Evolutionary conservation across 2,888 invertebrate genomes (phyloP).

Genomic region (Merodon equestris): DNA sequence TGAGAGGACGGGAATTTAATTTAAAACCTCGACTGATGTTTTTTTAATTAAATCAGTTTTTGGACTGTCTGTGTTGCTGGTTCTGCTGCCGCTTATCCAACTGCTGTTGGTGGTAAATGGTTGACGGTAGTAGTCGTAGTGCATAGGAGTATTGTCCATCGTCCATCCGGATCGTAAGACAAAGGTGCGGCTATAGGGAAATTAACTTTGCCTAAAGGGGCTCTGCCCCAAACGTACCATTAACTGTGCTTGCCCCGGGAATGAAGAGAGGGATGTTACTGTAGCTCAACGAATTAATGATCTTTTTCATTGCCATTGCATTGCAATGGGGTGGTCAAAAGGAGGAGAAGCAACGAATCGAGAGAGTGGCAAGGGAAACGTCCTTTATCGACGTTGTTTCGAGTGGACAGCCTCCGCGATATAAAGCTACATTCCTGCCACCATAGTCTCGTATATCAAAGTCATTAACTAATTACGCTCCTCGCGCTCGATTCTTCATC

Average conservation of each 20-base stretch:
- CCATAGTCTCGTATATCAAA: conserved; percentile 69
- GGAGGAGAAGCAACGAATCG: background rate
- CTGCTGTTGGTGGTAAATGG: background rate
- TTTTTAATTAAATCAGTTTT: conserved; percentile 68
- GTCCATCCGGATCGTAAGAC: conserved; percentile 47
- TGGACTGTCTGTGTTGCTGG: conserved; percentile 30
- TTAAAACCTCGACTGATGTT: conserved; percentile 62
- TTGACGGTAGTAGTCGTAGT: conserved; percentile 30
- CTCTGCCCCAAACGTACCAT: conserved; percentile 47
- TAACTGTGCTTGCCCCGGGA: conserved; percentile 45
- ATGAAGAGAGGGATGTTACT: conserved; percentile 47
- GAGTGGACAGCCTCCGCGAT: conserved; percentile 60
- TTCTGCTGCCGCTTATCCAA: background rate
- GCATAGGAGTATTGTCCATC: conserved; percentile 61
- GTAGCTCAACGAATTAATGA: conserved; percentile 60
- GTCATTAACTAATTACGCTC: conserved; percentile 70
- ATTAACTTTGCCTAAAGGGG: conserved; percentile 52
- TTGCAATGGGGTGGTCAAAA: background rate
- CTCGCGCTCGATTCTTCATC: conserved; percentile 27
- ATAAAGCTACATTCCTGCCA: conserved; percentile 66
- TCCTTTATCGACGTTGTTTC: conserved; percentile 57
- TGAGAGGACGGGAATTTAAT: conserved; percentile 63
- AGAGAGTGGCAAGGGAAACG: conserved; percentile 11
- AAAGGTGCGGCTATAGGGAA: conserved; percentile 69
- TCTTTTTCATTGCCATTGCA: conserved; percentile 24